A percentile compares a stretch with the other conserved stretches of the same genome.
Evolutionary conservation across 2,888 invertebrate species (phyloP).

Genomic region (Zele albiditarsus): DNA sequence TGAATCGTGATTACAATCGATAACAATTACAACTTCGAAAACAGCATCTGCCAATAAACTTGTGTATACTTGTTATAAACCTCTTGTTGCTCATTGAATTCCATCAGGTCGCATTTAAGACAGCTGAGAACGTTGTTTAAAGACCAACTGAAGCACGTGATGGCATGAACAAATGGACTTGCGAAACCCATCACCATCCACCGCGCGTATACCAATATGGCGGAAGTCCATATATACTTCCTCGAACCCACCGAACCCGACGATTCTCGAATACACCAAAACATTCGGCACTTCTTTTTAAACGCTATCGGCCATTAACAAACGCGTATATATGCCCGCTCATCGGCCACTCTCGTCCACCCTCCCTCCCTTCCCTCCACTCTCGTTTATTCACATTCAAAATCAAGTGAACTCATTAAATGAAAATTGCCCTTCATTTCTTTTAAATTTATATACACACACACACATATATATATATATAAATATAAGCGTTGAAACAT

Average conservation of each 20-base stretch:
- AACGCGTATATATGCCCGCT: background rate
- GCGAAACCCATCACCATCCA: constrained; percentile 26
- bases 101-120: constrained; percentile 47
- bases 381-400: background rate
- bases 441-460: background rate
- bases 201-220: constrained; percentile 43
- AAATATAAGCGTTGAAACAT: background rate
- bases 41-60: constrained; percentile 38
- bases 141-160: constrained; percentile 44
- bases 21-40: constrained; percentile 37
- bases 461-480: background rate
- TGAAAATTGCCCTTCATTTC: background rate
- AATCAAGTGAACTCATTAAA: background rate
- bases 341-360: background rate
- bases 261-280: background rate
- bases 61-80: constrained; percentile 15
- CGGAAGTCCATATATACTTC: constrained; percentile 41
- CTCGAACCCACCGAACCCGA: constrained; percentile 29
- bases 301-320: background rate
- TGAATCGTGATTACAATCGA: constrained; percentile 54
- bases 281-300: background rate
- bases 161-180: constrained; percentile 46
- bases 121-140: constrained; percentile 51
- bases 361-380: background rate
- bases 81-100: constrained; percentile 41